These are phyloP conservation scores for Colinus virginianus DNA, from an alignment of 2,113 vertebrate species.

Conservation along the genomic window DNA sequence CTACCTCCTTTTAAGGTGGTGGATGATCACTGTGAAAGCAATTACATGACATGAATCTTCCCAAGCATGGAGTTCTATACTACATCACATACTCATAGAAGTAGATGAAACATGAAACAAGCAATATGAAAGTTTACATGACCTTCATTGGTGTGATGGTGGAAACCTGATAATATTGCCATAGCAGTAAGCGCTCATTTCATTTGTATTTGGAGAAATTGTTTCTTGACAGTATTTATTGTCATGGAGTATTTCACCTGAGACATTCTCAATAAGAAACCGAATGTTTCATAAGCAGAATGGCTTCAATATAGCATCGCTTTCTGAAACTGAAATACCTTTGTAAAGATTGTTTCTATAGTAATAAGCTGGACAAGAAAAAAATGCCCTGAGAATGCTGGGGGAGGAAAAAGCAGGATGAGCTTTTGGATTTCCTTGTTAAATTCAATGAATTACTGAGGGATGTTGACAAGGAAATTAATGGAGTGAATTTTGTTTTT, in stretches of 20 bases:
- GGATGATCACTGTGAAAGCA: background rate
- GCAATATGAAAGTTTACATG: background rate
- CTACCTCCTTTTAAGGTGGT: background rate
- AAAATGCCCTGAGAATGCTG: background rate
- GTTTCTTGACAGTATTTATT: constrained; percentile 22
- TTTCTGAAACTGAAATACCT: constrained; percentile 30
- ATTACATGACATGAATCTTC: background rate
- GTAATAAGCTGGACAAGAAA: background rate
- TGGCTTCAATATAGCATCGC: background rate
- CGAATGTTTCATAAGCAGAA: constrained; percentile 27
- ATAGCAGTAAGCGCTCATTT: constrained; percentile 4
- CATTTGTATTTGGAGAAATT: constrained; percentile 3
- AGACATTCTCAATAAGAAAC: constrained; percentile 42
- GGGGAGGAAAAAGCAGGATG: background rate
- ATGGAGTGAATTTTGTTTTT: background rate
- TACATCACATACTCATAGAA: background rate
- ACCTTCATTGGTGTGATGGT: background rate
- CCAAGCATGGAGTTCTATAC: background rate
- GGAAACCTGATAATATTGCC: background rate
- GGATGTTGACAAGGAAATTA: background rate
- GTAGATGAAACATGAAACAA: constrained; percentile 4
- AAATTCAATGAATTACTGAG: constrained; percentile 6
- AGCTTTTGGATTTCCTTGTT: background rate
- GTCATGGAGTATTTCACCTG: constrained; percentile 14
- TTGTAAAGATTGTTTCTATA: constrained; percentile 22